Evolutionary conservation across 2,888 invertebrate species (phyloP).

Genomic region (Tortricodes alternella): DNA sequence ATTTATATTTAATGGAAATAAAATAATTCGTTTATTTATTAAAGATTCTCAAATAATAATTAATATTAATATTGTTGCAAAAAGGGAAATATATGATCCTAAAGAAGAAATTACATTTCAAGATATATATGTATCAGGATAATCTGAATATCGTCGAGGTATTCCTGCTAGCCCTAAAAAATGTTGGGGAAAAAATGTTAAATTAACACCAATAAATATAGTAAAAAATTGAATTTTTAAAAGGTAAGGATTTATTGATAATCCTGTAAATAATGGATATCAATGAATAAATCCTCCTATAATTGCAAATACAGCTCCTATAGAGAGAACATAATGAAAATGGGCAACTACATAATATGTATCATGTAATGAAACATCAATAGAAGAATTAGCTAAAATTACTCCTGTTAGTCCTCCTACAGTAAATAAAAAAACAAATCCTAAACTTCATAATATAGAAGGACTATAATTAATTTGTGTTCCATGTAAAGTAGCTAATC

Average conservation of each 20-base stretch:
- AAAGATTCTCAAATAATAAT: conserved; percentile 85
- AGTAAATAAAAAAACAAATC: conserved; percentile 91
- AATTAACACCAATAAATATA: conserved; percentile 90
- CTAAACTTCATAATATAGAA: conserved; percentile 85
- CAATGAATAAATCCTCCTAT: conserved; percentile 88
- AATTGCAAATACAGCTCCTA: conserved; percentile 91
- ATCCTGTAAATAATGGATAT: conserved; percentile 86
- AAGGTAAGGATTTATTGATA: conserved; percentile 81
- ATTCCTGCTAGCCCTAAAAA: conserved; percentile 82
- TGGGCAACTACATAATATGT: conserved; percentile 94
- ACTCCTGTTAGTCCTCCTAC: conserved; percentile 88
- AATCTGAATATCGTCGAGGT: conserved; percentile 90
- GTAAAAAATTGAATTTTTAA: conserved; percentile 87
- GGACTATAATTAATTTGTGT: conserved; percentile 83
- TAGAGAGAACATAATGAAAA: conserved; percentile 91
- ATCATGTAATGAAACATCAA: conserved; percentile 90
- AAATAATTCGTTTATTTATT: conserved; percentile 73
- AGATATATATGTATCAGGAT: conserved; percentile 84
- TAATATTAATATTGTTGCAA: conserved; percentile 83
- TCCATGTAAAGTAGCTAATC: conserved; percentile 87
- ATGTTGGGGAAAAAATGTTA: conserved; percentile 92
- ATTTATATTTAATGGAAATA: conserved; percentile 74
- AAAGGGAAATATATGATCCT: conserved; percentile 85
- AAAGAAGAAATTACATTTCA: conserved; percentile 88
- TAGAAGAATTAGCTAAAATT: conserved; percentile 87